These are phyloP conservation scores for Tholera decimalis DNA, from an alignment of 2,888 invertebrate genomes.

Conservation along the genomic window DNA sequence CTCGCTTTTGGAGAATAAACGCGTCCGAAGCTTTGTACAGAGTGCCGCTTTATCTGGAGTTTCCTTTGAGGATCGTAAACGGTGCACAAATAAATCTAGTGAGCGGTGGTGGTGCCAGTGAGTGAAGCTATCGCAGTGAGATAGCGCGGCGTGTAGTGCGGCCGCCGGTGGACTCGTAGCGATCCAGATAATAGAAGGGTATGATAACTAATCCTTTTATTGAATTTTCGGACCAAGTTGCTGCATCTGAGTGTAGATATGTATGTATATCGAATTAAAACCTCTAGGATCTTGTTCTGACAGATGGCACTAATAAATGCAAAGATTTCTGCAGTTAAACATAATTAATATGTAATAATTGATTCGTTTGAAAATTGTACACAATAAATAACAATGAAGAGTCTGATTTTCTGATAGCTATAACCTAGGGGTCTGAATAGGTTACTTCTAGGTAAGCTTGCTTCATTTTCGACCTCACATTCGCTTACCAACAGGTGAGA, in stretches of 20 bases:
- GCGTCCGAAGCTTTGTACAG: slow-evolving; percentile 13
- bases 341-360: too few species aligned
- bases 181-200: slow-evolving; percentile 48
- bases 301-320: background rate
- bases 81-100: slow-evolving; percentile 52
- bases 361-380: too few species aligned
- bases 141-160: slow-evolving; percentile 42
- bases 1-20: slow-evolving; percentile 20
- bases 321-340: too few species aligned
- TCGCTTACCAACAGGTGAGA: too few species aligned
- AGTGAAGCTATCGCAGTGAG: slow-evolving; percentile 41
- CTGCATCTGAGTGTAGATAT: background rate
- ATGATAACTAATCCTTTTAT: slow-evolving; percentile 48
- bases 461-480: too few species aligned
- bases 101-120: slow-evolving; percentile 24
- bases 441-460: too few species aligned
- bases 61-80: slow-evolving; percentile 35
- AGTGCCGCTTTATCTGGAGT: slow-evolving; percentile 30
- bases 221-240: slow-evolving; percentile 25
- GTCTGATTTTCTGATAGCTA: too few species aligned
- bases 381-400: too few species aligned
- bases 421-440: too few species aligned
- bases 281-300: background rate
- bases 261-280: slow-evolving; percentile 13
- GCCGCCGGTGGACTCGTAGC: slow-evolving; percentile 25